Base-by-base conservation (phyloP, 2,113 vertebrate species). In the Camelus dromedarius region DNA sequence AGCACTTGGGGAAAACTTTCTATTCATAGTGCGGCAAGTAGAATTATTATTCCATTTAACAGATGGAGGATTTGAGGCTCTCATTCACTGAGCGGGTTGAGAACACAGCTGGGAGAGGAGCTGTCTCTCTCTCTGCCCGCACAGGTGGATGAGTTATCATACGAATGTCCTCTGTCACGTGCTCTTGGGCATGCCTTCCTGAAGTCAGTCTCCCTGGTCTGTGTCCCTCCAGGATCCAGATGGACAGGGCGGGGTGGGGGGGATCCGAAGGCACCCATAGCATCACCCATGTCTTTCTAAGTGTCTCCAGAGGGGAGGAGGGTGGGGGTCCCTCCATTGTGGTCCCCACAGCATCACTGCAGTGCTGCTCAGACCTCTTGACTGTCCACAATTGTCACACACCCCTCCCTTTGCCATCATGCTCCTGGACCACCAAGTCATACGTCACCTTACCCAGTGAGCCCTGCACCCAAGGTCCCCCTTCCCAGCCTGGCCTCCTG, bases 11-110 rank as follows among this genome's bases (percentile, higher is more conserved):
- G 20, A 46, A 79, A 28, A 58, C 35, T 46, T 60, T 50, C 64
- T 58, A 58, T 50, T 84, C 66, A 13, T 9, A n/a, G 58, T 42
- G 32, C 81, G 72, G 56, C 72, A 64, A 56, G 86, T 3, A 54
- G 89, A 75, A 72, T 84, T n/a, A 79, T 64, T n/a, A 70, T 54
- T 64, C 56, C 62, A 42, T 82, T 96, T 54, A 79, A 73, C 28
- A 79, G 96, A 70, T 60, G 64, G 79, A 81, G 69, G 62, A 56
- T 35, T n/a, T 42, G 46, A 86, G 56, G 50, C n/a, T 9, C 15
- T 92, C 56, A 13, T 70, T 83, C 50, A 79, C 0, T 3, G 56
- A 72, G n/a, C 32, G 42, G 14, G 38, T 35, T 5, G 67, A 94
- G 87, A 72, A 38, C 32, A 54, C 6, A 62, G 79, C 19, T 90